Conservation (phyloP, 2,797 vertebrate genomes). For the Argyrosomus regius region DNA sequence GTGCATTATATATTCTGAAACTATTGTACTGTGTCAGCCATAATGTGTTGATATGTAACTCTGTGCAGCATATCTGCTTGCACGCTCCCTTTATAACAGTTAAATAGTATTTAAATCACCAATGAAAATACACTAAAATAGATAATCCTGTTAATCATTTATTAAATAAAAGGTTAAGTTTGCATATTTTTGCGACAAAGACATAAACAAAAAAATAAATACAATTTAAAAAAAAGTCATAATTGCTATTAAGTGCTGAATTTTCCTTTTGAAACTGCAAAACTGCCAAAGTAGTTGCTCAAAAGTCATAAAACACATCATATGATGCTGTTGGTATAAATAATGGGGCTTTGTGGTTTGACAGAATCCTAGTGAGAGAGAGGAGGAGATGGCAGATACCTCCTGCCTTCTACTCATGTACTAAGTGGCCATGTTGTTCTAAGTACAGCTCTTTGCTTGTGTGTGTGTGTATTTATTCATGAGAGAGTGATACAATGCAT, state of each 20-base stretch:
- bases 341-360: constrained; percentile 1
- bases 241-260: not conserved
- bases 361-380: constrained; percentile 13
- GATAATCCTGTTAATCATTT: not conserved
- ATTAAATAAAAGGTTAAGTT: not conserved
- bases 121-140: not conserved
- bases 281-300: not conserved
- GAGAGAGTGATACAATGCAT: constrained; percentile 46
- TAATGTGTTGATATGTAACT: not conserved
- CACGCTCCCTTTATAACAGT: not conserved
- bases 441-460: constrained; percentile 49
- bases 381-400: constrained; percentile 3
- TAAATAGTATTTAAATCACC: no score
- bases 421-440: constrained; percentile 47
- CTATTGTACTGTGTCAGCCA: not conserved
- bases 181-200: not conserved
- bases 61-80: not conserved
- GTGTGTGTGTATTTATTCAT: constrained; percentile 48
- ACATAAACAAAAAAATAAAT: not conserved
- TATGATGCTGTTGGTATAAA: constrained; percentile 18
- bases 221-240: not conserved
- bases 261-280: constrained; percentile 1
- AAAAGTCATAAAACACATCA: constrained; percentile 17
- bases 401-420: constrained; percentile 12
- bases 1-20: not conserved